Base-by-base conservation (phyloP, 2,797 vertebrate species). In the Artibeus jamaicensis region DNA sequence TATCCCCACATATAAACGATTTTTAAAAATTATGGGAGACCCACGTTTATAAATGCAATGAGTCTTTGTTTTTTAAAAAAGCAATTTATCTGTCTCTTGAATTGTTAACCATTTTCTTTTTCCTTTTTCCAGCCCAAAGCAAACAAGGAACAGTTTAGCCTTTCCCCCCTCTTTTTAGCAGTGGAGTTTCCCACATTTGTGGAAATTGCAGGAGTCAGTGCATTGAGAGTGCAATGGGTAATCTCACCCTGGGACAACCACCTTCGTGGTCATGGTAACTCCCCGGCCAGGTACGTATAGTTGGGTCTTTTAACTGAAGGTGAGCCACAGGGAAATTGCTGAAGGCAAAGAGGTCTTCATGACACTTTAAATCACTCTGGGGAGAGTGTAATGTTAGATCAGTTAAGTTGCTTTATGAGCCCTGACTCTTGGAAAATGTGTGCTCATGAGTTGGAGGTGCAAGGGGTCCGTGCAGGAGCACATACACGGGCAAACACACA, bases 41-140 rank as follows among this genome's bases (percentile, higher is more conserved):
- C 93, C 97, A 97, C 96, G 29, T 98, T 98, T 98, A 98, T 96
- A 97, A 98, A 97, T 95, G 97, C 97, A 98, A 97, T 96, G 98
- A 98, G 97, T 93, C 97, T 98, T 97, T 98, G 98, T 98, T 98
- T 98, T 97, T 97, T 96, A 97, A 57, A 59, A 98, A 97, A 92
- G 85, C 89, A 97, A 98, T 98, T 98, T 98, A 97, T 98, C 98
- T 98, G 97, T 96, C 97, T 97, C 93, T 96, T 97, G 98, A 96
- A 97, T 97, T 96, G 97, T 97, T 96, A 97, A 97, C 81, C 82
- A 91, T 95, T 92, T 62, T 97, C 92, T 78, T 85, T 84, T 91
- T 97, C 70, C 90, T 96, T 96, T 98, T 94, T 94, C 96, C 95
- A 97, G 92, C 95, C 91, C 90, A 98, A 97, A 98, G 97, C 94